Evolutionary conservation across 2,888 invertebrate genomes (phyloP), one percentile per base, ranked within the genome.

Genomic region (Aspidiotus rigidus): DNA sequence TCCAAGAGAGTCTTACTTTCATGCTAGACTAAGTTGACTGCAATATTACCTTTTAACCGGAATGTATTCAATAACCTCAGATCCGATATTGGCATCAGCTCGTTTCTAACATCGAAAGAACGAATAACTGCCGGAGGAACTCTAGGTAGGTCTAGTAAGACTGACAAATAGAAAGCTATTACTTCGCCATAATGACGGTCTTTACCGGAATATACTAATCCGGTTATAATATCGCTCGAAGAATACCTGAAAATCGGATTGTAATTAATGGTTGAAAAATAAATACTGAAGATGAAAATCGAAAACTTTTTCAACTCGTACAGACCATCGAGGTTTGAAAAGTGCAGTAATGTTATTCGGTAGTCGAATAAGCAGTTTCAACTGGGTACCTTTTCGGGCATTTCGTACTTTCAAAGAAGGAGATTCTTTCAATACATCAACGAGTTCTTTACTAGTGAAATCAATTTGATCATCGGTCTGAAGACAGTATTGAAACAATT

Each of bases 141-240:
- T 81, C 90, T 84, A 71, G 88, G 85, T 72, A 91, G 83, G 73
- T 89, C 88, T 56, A 96, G 79, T 40, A 94, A 81, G 74, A 88
- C 85, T 40, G 90, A 89, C 70, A 96, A 81, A 79, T 93, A 93
- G 78, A 94, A 96, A 7, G 90, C 89, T 74, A 91, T 86, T 9
- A 96, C 88, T 82, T 97, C 96, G 2, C 93, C 92, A 76, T 90
- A 90, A 76, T 93, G 93, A 15, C 96, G 81, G 78, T 97, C 96
- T 78, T 88, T 90, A 16, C 96, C 96, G 59, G 88, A 86, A 78
- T 93, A 94, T 15, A 94, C 89, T 57, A 85, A 83, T 6, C 93
- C 94, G 74, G 84, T 83, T 72, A 95, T 85, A 7, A 92, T 79
- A 74, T 86, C 82, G 71, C 86, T 84, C 72, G 88, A 81, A 16